A percentile compares a stretch with the other conserved stretches of the same genome.
phyloP scores from a whole-genome alignment of 2,888 invertebrate genomes.

The Aleiodes leptofemur region DNA sequence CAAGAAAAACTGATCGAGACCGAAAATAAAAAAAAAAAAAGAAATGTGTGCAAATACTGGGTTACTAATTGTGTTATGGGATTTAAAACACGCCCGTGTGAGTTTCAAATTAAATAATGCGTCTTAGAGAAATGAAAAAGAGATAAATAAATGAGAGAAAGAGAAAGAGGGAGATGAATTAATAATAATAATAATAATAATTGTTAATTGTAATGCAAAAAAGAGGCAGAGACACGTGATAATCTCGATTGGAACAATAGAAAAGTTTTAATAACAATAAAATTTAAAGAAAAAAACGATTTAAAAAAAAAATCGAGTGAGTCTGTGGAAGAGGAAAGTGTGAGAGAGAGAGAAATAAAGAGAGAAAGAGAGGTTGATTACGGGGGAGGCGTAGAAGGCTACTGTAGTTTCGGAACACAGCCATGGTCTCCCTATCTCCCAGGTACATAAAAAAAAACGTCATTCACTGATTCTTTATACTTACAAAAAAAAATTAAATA shows the following conservation, averaged over 20 bases:
- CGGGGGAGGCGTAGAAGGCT: conserved; percentile 65
- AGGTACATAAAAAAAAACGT: conserved; percentile 77
- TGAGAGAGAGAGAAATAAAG: conserved; percentile 1
- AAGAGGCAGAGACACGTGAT: conserved; percentile 25
- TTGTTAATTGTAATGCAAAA: conserved; percentile 15
- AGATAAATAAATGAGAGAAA: conserved; percentile 26
- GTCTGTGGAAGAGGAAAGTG: conserved; percentile 57
- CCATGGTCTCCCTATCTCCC: conserved; percentile 81
- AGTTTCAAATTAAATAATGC: conserved; percentile 34
- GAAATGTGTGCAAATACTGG: conserved; percentile 44
- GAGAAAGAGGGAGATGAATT: conserved; percentile 4
- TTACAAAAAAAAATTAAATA: conserved; percentile 11
- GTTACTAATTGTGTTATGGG: conserved; percentile 48
- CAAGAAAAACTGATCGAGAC: conserved; percentile 40
- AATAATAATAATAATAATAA: conserved; percentile 40
- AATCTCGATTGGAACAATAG: conserved; percentile 31
- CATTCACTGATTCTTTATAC: conserved; percentile 66
- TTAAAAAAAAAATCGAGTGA: conserved; percentile 55
- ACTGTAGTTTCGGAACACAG: conserved; percentile 80
- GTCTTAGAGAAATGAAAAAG: conserved; percentile 26
- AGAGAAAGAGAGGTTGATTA: conserved; percentile 34
- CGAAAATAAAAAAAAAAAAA: too few species aligned
- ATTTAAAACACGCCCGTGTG: conserved; percentile 38
- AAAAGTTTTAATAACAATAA: neutral
- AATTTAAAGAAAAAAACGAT: conserved; percentile 44